A percentile compares a stretch with the other conserved stretches of the same genome.
These are phyloP conservation scores for Aspidapion aeneum DNA, from an alignment of 2,888 invertebrate species.

Conservation along the genomic window DNA sequence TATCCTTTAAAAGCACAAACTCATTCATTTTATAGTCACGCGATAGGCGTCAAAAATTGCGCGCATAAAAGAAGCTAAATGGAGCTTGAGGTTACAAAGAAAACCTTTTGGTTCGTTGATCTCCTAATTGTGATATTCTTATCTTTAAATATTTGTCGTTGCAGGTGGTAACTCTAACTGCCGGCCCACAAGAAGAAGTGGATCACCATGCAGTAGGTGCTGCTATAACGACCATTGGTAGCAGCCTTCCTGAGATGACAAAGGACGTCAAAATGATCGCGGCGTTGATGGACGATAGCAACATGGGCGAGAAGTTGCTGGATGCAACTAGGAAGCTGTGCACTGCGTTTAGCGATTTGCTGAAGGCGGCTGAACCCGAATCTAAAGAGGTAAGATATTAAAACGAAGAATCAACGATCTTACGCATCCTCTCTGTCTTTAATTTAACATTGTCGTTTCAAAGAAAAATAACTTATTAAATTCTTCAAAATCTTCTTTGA, in stretches of 20 bases:
- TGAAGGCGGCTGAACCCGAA: conserved; percentile 94
- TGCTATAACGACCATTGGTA: conserved; percentile 95
- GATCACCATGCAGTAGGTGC: conserved; percentile 96
- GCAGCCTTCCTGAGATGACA: conserved; percentile 94
- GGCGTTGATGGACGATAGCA: conserved; percentile 85
- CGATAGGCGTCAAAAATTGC: no score
- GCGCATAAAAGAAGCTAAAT: no score
- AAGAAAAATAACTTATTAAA: no score
- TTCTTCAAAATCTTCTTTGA: no score
- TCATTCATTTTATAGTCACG: no score
- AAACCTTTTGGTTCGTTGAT: no score
- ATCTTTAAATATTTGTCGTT: neutral
- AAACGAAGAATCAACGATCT: no score
- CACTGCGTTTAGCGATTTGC: conserved; percentile 89
- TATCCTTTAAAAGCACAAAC: no score
- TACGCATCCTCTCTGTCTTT: no score
- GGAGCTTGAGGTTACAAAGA: no score
- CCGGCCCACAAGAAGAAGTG: conserved; percentile 78
- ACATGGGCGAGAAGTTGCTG: conserved; percentile 78
- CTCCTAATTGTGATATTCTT: no score
- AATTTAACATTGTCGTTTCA: no score
- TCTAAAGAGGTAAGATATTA: conserved; percentile 74
- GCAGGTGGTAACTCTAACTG: conserved; percentile 55
- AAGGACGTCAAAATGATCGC: conserved; percentile 93
- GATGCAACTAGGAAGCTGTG: conserved; percentile 92